phyloP scores from a whole-genome alignment of 2,113 vertebrate species.

The Globicephala melas region DNA sequence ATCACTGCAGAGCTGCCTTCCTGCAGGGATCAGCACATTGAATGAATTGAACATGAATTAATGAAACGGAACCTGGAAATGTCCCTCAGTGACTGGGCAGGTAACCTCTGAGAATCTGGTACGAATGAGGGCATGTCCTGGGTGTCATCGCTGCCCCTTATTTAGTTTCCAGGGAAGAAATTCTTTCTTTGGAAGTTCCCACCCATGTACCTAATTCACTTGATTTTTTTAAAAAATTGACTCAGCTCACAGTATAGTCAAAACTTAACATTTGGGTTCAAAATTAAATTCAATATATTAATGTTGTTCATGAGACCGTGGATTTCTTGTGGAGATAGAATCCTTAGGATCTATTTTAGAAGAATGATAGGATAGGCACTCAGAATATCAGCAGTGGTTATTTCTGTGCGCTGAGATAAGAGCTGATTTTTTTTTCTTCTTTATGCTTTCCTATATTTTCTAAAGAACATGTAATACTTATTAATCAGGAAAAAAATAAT shows the following conservation, averaged over 20 bases:
- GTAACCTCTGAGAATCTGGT: neutral
- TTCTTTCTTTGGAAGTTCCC: neutral
- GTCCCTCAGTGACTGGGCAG: neutral
- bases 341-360: neutral
- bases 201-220: neutral
- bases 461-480: neutral
- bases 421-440: neutral
- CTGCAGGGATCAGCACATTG: neutral
- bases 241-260: neutral
- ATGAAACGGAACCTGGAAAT: neutral
- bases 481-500: neutral
- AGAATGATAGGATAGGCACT: neutral
- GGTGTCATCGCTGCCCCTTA: neutral
- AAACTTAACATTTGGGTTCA: slow-evolving; percentile 43
- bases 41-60: slow-evolving; percentile 16
- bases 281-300: slow-evolving; percentile 24
- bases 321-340: neutral
- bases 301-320: neutral
- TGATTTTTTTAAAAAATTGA: neutral
- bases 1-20: neutral
- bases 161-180: neutral
- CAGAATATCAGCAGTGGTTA: neutral
- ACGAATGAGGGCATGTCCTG: neutral
- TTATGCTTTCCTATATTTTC: slow-evolving; percentile 22
- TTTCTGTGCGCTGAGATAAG: neutral